These are phyloP conservation scores for Ridgeia piscesae DNA, from an alignment of 1,140 invertebrate genomes.

Conservation along the genomic window DNA sequence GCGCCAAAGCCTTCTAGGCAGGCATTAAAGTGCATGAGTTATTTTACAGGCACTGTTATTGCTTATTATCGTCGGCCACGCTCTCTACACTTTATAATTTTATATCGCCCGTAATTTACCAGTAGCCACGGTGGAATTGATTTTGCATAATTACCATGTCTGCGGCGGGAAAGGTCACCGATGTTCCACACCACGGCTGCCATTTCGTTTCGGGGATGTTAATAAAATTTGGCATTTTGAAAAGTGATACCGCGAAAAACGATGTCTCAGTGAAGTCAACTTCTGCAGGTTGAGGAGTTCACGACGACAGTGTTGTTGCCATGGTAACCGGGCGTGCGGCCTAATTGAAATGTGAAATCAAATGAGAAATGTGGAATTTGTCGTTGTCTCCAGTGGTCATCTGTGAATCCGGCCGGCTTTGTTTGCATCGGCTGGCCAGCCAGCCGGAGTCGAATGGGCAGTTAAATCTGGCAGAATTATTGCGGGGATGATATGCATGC, in stretches of 20 bases:
- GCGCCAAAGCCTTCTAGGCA: background rate
- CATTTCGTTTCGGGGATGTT: background rate
- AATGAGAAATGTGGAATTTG: background rate
- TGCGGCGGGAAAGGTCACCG: background rate
- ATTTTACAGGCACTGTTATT: background rate
- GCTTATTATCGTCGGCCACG: background rate
- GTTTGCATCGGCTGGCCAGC: background rate
- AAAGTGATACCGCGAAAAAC: background rate
- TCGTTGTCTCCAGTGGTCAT: background rate
- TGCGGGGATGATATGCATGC: background rate
- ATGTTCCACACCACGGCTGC: background rate
- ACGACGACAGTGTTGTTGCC: background rate
- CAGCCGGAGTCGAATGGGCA: background rate
- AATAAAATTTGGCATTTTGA: constrained; percentile 6
- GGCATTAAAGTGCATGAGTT: background rate
- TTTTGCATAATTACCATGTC: constrained; percentile 6
- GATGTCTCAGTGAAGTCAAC: background rate
- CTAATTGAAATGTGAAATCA: background rate
- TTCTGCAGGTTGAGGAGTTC: background rate
- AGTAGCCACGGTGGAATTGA: background rate
- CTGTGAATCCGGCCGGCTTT: background rate
- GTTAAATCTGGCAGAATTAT: constrained; percentile 6
- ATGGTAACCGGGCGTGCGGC: background rate
- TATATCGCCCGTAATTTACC: constrained; percentile 1
- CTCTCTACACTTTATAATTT: background rate